Conservation (phyloP, 2,797 vertebrate species). For the Aeoliscus strigatus region DNA sequence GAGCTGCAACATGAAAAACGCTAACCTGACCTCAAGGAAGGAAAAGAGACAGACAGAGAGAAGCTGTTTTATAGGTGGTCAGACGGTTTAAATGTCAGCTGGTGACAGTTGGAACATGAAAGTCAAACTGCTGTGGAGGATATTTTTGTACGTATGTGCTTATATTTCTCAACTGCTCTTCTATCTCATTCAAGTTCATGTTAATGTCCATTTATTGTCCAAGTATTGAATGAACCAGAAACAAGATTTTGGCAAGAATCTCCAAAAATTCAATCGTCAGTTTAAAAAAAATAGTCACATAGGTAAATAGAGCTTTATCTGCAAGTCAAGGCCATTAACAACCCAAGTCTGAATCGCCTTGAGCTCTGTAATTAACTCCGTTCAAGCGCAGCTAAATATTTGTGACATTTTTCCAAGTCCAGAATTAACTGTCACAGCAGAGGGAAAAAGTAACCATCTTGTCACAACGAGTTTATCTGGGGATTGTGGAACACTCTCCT, state of each 20-base stretch:
- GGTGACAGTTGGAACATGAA: conserved; percentile 48
- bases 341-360: conserved; percentile 81
- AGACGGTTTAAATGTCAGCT: conserved; percentile 61
- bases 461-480: conserved; percentile 87
- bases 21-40: conserved; percentile 63
- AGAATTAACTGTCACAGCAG: conserved; percentile 95
- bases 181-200: conserved; percentile 36
- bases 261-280: conserved; percentile 90
- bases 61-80: conserved; percentile 50
- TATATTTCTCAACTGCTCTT: conserved; percentile 24
- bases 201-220: too few species aligned
- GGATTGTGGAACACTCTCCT: conserved; percentile 68
- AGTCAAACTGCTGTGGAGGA: conserved; percentile 39
- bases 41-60: conserved; percentile 37
- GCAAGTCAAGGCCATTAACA: conserved; percentile 92
- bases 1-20: conserved; percentile 37
- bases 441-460: conserved; percentile 90
- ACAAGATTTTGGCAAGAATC: conserved; percentile 75
- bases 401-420: conserved; percentile 96
- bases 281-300: conserved; percentile 83
- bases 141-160: conserved; percentile 21
- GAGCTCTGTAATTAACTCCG: conserved; percentile 95
- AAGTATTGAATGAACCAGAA: too few species aligned
- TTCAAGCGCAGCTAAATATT: conserved; percentile 97
- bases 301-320: conserved; percentile 92